Conservation (phyloP, 2,797 vertebrate species). For the Glossophaga mutica region DNA sequence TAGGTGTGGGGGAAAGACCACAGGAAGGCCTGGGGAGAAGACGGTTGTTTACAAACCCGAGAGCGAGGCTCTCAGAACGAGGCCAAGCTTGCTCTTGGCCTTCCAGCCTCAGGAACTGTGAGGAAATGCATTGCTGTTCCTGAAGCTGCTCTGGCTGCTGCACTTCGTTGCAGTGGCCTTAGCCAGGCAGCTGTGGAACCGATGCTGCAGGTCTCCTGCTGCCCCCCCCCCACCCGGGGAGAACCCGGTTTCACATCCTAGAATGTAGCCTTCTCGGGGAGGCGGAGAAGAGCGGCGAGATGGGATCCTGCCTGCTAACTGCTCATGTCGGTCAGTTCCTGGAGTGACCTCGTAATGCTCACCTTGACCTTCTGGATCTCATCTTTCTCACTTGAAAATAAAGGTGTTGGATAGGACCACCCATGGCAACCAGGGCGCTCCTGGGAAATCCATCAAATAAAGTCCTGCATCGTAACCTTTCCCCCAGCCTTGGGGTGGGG, state of each 20-base stretch:
- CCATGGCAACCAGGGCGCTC: background rate
- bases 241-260: rapidly evolving
- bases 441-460: background rate
- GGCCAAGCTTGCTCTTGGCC: too few relatives aligned
- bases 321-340: rapidly evolving
- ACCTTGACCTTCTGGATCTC: background rate
- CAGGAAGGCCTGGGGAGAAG: background rate
- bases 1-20: rapidly evolving
- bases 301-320: rapidly evolving
- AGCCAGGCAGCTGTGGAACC: rapidly evolving
- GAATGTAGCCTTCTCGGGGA: rapidly evolving
- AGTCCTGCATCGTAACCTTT: background rate
- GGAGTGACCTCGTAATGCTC: background rate
- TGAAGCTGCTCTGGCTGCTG: background rate
- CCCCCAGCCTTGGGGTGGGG: background rate
- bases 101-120: background rate
- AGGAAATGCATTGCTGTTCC: rapidly evolving
- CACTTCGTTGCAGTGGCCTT: background rate
- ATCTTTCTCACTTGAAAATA: background rate
- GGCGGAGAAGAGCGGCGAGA: too few relatives aligned
- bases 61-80: background rate
- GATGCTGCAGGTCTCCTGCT: too few relatives aligned
- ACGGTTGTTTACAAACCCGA: rapidly evolving
- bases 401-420: background rate
- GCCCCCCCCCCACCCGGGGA: background rate